These are phyloP conservation scores for Drosophila nigrodunni DNA, from an alignment of 1,140 invertebrate species.

Conservation along the genomic window DNA sequence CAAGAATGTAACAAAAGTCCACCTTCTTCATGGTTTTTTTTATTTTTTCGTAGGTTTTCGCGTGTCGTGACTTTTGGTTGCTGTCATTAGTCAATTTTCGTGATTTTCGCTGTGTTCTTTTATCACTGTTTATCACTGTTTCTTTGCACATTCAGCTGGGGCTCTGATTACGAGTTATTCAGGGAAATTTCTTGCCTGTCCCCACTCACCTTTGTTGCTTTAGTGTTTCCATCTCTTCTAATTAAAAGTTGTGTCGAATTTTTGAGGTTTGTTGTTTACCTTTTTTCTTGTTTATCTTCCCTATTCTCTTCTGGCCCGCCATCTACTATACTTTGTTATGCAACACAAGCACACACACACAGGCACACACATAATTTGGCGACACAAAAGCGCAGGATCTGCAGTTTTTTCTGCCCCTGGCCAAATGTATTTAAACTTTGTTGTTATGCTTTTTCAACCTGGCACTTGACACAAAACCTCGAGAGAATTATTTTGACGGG, in stretches of 20 bases:
- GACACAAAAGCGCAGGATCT: constrained; percentile 17
- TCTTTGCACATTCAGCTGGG: background rate
- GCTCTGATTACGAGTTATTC: background rate
- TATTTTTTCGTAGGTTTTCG: constrained; percentile 7
- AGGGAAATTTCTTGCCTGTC: background rate
- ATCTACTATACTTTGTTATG: constrained; percentile 22
- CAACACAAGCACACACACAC: constrained; percentile 1
- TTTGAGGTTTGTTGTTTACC: constrained; percentile 55
- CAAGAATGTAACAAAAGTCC: background rate
- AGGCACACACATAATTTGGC: background rate
- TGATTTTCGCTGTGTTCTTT: constrained; percentile 16
- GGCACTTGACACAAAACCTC: constrained; percentile 20
- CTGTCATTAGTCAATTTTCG: constrained; percentile 44
- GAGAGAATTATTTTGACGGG: background rate
- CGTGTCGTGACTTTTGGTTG: constrained; percentile 11
- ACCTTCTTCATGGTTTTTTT: background rate
- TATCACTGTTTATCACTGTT: constrained; percentile 21
- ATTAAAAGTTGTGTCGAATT: constrained; percentile 65
- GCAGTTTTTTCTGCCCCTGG: background rate
- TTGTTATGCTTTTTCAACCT: background rate
- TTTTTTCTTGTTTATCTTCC: constrained; percentile 30
- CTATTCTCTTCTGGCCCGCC: background rate
- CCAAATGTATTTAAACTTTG: constrained; percentile 23
- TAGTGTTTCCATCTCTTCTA: constrained; percentile 41
- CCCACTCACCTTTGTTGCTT: constrained; percentile 7